A percentile compares a stretch with the other conserved stretches of the same genome.
Evolutionary conservation across 2,113 vertebrate genomes (phyloP).

Genomic region (Notiomystis cincta): DNA sequence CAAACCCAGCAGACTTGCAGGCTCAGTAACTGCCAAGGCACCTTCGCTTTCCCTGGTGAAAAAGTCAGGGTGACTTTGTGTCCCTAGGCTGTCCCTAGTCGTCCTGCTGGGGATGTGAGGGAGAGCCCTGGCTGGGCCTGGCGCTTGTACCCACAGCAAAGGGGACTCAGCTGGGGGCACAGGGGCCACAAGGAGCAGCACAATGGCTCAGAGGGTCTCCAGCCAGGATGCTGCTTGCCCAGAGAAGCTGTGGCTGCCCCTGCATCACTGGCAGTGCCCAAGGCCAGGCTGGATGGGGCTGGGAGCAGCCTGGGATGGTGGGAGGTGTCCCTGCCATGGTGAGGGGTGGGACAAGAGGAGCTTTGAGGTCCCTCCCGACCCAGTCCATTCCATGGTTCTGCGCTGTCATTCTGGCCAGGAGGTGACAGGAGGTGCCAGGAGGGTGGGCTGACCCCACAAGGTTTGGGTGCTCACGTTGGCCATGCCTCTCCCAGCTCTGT

Average conservation of each 20-base stretch:
- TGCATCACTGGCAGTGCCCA: background rate
- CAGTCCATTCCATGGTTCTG: fast-evolving
- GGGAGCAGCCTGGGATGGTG: background rate
- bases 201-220: background rate
- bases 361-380: background rate
- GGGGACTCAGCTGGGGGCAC: fast-evolving
- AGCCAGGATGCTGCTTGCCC: background rate
- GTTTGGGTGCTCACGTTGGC: background rate
- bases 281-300: background rate
- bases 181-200: background rate
- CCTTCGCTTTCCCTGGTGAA: background rate
- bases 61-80: background rate
- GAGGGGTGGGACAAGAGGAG: fast-evolving
- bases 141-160: fast-evolving
- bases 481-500: fast-evolving
- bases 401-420: background rate
- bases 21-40: conserved; percentile 7
- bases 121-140: background rate
- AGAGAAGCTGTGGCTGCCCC: background rate
- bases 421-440: fast-evolving
- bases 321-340: background rate
- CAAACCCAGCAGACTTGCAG: conserved; percentile 13
- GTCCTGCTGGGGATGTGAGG: background rate
- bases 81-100: background rate
- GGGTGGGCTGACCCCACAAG: fast-evolving